A percentile compares a stretch with the other conserved stretches of the same genome.
phyloP scores from a whole-genome alignment of 2,888 invertebrate genomes.

The Plagodis pulveraria region DNA sequence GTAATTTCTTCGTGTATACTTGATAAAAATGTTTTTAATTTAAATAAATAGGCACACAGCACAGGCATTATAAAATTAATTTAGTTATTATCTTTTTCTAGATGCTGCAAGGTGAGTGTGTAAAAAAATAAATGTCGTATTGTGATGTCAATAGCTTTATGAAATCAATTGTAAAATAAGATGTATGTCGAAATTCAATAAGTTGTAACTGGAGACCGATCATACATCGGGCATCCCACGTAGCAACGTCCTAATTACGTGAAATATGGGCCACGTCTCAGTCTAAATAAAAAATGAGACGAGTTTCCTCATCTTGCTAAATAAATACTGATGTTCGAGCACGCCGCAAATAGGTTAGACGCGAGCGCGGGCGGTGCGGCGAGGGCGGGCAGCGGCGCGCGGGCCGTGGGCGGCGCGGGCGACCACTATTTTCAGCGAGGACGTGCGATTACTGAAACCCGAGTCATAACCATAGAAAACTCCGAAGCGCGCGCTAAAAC shows the following conservation, averaged over 20 bases:
- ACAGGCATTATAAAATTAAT: too few relatives aligned
- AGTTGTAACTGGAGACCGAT: conserved; percentile 50
- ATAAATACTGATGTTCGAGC: conserved; percentile 75
- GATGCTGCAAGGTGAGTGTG: too few relatives aligned
- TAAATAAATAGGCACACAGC: too few relatives aligned
- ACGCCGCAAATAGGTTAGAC: conserved; percentile 81
- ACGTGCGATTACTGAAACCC: conserved; percentile 76
- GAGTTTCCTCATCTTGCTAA: conserved; percentile 81
- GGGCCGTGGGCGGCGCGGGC: conserved; percentile 47
- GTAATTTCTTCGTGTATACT: too few relatives aligned
- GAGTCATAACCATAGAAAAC: conserved; percentile 67
- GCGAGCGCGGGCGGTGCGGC: conserved; percentile 46
- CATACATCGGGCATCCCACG: conserved; percentile 40
- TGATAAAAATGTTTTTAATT: too few relatives aligned
- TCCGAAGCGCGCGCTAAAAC: conserved; percentile 42
- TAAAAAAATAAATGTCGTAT: background rate
- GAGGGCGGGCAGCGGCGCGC: conserved; percentile 38
- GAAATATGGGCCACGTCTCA: conserved; percentile 74
- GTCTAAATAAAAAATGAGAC: conserved; percentile 74
- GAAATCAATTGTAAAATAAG: background rate
- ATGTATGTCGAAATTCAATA: conserved; percentile 13
- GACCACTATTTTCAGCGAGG: conserved; percentile 83
- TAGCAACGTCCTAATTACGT: conserved; percentile 63
- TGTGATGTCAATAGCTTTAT: conserved; percentile 1
- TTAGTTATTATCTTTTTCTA: too few relatives aligned